Base-by-base conservation (phyloP, 1,140 invertebrate species). In the Cydia strobilella region DNA sequence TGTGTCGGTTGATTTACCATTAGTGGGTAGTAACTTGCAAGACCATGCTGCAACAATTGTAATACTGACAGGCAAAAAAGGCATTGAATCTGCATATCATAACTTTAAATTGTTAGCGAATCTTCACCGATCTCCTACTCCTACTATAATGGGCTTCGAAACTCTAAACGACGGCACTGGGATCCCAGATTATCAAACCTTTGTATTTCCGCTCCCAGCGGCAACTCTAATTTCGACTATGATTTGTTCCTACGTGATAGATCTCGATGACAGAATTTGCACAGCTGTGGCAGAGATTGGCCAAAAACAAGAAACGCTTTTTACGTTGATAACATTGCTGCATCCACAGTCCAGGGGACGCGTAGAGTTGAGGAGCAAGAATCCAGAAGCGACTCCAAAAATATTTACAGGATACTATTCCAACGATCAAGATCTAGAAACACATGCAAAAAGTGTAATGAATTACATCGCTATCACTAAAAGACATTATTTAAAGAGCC, bases 361-460 rank as follows among this genome's bases (percentile, higher is more conserved):
- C 6, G 96, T 99, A 10, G 95, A 94, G 74, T 85, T 99, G 1
- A 92, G 95, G 10, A 96, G 95, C 73, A 94, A 94, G 12, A 96
- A 98, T 90, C 98, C 98, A 0, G 95, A 96, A 75, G 96, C 97
- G 75, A 95, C 96, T 82, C 98, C 98, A 0, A 90, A 97, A 3
- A 97, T 99, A 72, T 96, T 97, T 84, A 96, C 97, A 0, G 97
- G 97, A 80, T 98, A 98, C 81, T 96, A 98, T 76, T 93, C 94
- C 1, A 95, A 97, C 73, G 94, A 95, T 0, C 92, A 94, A 4
- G 97, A 98, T 82, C 93, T 97, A 82, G 95, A 95, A 6, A 95
- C 95, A 0, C 90, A 97, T 10, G 94, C 97, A 1, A 96, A 96
- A 88, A 96, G 96, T 0, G 95, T 96, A 0, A 96, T 96, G 85